Evolutionary conservation across 1,140 invertebrate genomes (phyloP), one percentile per base, ranked within the genome.

Genomic region (Drosophila punjabiensis): DNA sequence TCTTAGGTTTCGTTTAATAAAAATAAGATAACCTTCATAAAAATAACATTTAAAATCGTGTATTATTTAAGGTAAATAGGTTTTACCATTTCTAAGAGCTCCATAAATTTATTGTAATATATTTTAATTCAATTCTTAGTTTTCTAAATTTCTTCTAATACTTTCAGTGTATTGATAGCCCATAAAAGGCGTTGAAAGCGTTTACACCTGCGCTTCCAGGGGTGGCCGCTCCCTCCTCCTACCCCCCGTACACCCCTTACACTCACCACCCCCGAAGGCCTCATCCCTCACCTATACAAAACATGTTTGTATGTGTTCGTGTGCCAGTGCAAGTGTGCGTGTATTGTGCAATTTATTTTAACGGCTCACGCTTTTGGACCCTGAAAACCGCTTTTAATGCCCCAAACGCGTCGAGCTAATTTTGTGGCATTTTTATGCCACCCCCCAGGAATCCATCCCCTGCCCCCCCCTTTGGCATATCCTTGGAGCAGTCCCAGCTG

Each of bases 341-440:
- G 73, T 84, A 75, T 80, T 78, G 81, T 84, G 84, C 84, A 89
- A 88, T 88, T 88, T 88, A 88, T 88, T 88, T 88, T 88, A 88
- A 88, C 82, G 84, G 74, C 74, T 69, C 84, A 89, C 85, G 84
- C 84, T 84, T 84, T 77, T 83, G 85, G 81, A 79, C 75, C 65
- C 85, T 76, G 71, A 62, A 61, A 75, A 75, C 68, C 80, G 84
- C 81, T 84, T 84, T 89, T 86, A 86, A 86, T 87, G 83, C 83
- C 83, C 83, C 83, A 87, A 89, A 71, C 81, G 85, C 84, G 86
- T 81, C 78, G 74, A 89, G 84, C 85, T 88, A 88, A 88, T 88
- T 88, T 88, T 79, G 85, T 88, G 85, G 78, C 81, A 85, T 89
- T 88, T 88, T 89, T 84, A 89, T 88, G 78, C 77, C 35, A 64